Conservation (phyloP, 2,113 vertebrate genomes). For the Tragelaphus scriptus region DNA sequence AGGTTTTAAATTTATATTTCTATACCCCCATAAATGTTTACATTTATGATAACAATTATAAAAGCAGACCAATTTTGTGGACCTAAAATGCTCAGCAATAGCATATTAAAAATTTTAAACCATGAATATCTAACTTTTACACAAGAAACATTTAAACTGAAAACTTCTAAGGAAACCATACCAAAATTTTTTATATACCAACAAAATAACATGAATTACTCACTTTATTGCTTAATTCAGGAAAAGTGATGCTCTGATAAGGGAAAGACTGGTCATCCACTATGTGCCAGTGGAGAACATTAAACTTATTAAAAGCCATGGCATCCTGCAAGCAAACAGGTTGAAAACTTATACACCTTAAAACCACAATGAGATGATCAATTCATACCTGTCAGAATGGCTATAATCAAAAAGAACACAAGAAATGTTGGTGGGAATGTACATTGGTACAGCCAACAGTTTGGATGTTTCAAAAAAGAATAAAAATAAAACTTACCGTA, state of each 20-base stretch:
- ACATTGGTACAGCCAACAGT: neutral
- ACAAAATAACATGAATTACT: constrained; percentile 47
- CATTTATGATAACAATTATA: neutral
- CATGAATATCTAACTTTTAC: neutral
- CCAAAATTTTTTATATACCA: neutral
- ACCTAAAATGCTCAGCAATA: neutral
- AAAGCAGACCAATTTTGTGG: neutral
- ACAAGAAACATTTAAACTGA: neutral
- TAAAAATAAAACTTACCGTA: neutral
- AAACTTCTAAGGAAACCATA: neutral
- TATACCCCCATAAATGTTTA: neutral
- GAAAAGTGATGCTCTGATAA: constrained; percentile 90
- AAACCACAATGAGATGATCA: neutral
- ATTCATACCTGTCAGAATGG: neutral
- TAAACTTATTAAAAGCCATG: constrained; percentile 98
- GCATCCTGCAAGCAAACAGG: constrained; percentile 85
- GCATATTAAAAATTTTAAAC: neutral
- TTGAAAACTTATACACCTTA: neutral
- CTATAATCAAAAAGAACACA: neutral
- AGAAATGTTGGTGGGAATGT: neutral
- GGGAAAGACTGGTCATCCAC: constrained; percentile 96
- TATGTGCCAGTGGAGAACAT: constrained; percentile 98
- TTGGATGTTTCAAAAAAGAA: neutral
- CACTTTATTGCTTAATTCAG: constrained; percentile 91
- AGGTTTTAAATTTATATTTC: neutral